Evolutionary conservation across 1,140 invertebrate genomes (phyloP).

Genomic region (Drosophila sucinea): DNA sequence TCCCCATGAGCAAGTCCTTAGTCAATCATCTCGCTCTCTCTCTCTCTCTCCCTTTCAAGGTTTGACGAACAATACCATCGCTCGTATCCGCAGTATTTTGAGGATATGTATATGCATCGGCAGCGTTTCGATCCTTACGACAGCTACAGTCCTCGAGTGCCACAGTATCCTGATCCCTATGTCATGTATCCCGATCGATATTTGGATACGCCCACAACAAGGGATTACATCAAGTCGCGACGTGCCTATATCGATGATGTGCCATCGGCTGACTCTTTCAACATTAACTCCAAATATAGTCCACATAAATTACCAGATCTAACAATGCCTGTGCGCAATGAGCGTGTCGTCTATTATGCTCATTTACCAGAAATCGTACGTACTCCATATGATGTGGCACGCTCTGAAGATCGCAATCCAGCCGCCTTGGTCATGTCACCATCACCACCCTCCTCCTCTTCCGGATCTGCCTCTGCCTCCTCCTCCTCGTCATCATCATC

Average conservation of each 20-base stretch:
- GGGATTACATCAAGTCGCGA: slow-evolving; percentile 64
- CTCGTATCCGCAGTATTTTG: slow-evolving; percentile 73
- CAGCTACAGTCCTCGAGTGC: slow-evolving; percentile 75
- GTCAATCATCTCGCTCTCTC: neutral
- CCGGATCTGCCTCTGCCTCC: neutral
- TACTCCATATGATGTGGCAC: slow-evolving; percentile 66
- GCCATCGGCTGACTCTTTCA: slow-evolving; percentile 45
- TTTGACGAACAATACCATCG: slow-evolving; percentile 78
- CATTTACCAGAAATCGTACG: slow-evolving; percentile 84
- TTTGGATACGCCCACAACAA: slow-evolving; percentile 61
- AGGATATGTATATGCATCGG: slow-evolving; percentile 77
- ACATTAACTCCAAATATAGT: slow-evolving; percentile 46
- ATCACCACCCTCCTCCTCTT: slow-evolving; percentile 19
- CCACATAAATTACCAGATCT: slow-evolving; percentile 53
- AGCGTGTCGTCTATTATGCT: slow-evolving; percentile 84
- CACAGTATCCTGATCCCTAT: slow-evolving; percentile 77
- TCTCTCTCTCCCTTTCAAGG: slow-evolving; percentile 24
- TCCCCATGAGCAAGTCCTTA: neutral
- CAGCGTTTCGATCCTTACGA: slow-evolving; percentile 78
- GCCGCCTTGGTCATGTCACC: slow-evolving; percentile 31
- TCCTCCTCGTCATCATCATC: neutral
- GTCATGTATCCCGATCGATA: slow-evolving; percentile 78
- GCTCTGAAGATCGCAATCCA: slow-evolving; percentile 41
- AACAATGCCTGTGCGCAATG: slow-evolving; percentile 46
- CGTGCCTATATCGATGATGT: slow-evolving; percentile 56